Percentiles rank a stretch among this genome's conserved stretches.
phyloP scores from a whole-genome alignment of 2,888 invertebrate genomes.

The Drosophila niveifrons region DNA sequence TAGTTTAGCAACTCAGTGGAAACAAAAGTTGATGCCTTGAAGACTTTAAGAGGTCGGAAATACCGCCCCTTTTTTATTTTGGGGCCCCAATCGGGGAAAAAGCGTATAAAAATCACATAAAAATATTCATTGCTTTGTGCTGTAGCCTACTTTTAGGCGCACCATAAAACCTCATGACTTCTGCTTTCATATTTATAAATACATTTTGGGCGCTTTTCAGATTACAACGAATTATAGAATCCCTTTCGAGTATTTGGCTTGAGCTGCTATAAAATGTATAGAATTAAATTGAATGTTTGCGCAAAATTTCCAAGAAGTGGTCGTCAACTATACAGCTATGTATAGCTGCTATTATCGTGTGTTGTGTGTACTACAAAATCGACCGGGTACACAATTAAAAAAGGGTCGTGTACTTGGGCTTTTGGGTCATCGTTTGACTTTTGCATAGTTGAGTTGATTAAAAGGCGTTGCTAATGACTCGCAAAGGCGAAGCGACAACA shows the following conservation, averaged over 20 bases:
- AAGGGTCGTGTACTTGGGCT: constrained; percentile 7
- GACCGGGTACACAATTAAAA: constrained; percentile 7
- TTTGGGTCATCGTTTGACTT: constrained; percentile 50
- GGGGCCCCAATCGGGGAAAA: background rate
- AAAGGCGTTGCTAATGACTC: constrained; percentile 76
- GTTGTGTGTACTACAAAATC: background rate
- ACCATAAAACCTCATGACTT: background rate
- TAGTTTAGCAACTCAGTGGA: background rate
- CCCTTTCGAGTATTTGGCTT: background rate
- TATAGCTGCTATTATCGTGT: too few species aligned
- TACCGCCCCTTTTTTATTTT: background rate
- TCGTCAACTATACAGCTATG: background rate
- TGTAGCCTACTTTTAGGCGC: constrained; percentile 25
- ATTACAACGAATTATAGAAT: constrained; percentile 1
- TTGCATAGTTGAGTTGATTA: constrained; percentile 69
- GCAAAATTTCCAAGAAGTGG: background rate
- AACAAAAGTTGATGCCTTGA: background rate
- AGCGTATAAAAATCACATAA: constrained; percentile 18
- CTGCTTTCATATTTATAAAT: background rate
- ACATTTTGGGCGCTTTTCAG: background rate
- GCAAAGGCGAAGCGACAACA: constrained; percentile 23
- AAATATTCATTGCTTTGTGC: constrained; percentile 19
- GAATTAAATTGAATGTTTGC: background rate
- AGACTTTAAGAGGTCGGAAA: background rate
- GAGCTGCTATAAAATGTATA: constrained; percentile 14